A percentile compares a stretch with the other conserved stretches of the same genome.
phyloP scores from a whole-genome alignment of 2,888 invertebrate genomes.

The Phaonia tiefii region DNA sequence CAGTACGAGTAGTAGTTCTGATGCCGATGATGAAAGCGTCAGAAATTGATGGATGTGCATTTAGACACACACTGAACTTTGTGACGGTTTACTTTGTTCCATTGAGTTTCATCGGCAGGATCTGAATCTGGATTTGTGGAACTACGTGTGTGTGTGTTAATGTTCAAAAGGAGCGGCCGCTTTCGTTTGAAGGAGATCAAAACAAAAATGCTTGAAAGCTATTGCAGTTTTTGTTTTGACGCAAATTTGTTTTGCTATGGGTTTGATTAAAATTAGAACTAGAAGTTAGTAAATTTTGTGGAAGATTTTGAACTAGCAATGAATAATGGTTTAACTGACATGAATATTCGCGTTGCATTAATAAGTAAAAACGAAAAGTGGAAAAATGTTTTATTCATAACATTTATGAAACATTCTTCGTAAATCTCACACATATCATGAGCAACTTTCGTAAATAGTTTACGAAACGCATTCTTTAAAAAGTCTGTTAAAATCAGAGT shows the following conservation, averaged over 20 bases:
- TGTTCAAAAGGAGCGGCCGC: constrained; percentile 63
- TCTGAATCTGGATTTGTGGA: constrained; percentile 32
- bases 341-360: no score
- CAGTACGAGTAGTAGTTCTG: neutral
- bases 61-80: constrained; percentile 56
- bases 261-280: constrained; percentile 35
- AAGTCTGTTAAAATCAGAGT: no score
- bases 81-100: constrained; percentile 35
- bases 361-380: no score
- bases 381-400: no score
- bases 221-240: no score
- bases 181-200: constrained; percentile 52
- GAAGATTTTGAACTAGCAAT: no score
- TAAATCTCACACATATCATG: no score
- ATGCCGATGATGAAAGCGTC: constrained; percentile 76
- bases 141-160: constrained; percentile 26
- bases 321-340: no score
- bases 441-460: no score
- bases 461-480: no score
- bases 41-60: constrained; percentile 78
- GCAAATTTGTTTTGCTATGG: constrained; percentile 47
- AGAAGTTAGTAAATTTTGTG: constrained; percentile 8
- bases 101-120: constrained; percentile 30
- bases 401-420: no score
- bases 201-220: no score